phyloP scores from a whole-genome alignment of 1,140 invertebrate species.

The Leptonema lineaticorne region DNA sequence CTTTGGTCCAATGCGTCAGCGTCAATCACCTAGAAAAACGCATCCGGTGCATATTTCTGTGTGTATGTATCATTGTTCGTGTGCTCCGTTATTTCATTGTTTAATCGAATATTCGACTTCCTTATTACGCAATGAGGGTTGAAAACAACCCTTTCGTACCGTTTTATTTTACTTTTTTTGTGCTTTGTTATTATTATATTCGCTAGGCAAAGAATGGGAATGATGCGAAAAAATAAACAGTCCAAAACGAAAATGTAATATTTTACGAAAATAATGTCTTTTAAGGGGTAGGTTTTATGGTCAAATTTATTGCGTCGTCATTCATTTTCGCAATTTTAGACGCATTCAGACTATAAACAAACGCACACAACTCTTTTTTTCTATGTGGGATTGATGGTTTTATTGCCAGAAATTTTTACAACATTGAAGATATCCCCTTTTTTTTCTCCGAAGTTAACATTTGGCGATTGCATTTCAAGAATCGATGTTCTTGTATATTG shows the following conservation, averaged over 20 bases:
- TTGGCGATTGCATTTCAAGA: not conserved
- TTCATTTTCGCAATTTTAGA: conserved; percentile 12
- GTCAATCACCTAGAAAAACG: not conserved
- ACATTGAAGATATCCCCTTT: conserved; percentile 10
- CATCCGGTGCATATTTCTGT: conserved; percentile 12
- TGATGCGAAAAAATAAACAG: not conserved
- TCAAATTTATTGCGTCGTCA: conserved; percentile 17
- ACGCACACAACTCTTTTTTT: not conserved
- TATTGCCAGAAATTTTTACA: conserved; percentile 14
- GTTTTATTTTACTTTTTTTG: too few species aligned
- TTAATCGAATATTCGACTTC: conserved; percentile 2
- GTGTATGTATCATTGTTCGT: not conserved
- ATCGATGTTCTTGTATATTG: too few species aligned
- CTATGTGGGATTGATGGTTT: too few species aligned
- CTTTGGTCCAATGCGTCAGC: conserved; percentile 26
- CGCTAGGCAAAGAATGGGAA: not conserved
- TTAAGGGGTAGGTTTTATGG: conserved; percentile 6
- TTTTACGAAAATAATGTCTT: too few species aligned
- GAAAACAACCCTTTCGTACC: not conserved
- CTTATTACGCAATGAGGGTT: not conserved
- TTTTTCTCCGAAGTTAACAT: not conserved
- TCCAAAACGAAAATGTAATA: too few species aligned
- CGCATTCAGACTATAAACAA: conserved; percentile 18
- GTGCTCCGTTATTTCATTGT: too few species aligned
- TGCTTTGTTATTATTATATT: too few species aligned